phyloP scores from a whole-genome alignment of 2,888 invertebrate species.

The Hirtodrosophila cameraria region DNA sequence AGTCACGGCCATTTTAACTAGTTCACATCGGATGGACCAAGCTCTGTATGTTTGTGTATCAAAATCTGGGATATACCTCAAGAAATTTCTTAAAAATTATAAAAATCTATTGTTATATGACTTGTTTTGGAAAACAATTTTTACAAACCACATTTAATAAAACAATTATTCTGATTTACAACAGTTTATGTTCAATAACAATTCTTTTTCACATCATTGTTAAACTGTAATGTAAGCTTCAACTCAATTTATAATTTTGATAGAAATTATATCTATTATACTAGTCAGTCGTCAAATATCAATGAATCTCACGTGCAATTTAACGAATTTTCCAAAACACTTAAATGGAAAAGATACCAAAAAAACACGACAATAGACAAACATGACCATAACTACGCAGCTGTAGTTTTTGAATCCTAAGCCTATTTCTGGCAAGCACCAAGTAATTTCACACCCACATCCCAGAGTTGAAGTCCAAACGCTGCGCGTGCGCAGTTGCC shows the following conservation, averaged over 20 bases:
- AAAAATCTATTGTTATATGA: no score
- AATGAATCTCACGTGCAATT: conserved; percentile 66
- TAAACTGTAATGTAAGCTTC: not conserved
- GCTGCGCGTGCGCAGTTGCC: conserved; percentile 76
- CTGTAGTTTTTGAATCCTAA: conserved; percentile 19
- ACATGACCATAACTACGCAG: conserved; percentile 51
- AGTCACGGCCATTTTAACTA: no score
- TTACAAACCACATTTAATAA: no score
- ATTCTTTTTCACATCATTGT: no score
- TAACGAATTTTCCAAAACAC: conserved; percentile 72
- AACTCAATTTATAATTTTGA: conserved; percentile 3
- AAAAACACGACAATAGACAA: conserved; percentile 38
- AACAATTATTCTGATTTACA: no score
- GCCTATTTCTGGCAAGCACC: conserved; percentile 42
- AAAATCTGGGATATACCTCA: no score
- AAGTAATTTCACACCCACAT: conserved; percentile 47
- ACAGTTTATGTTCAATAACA: no score
- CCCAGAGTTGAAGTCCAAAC: conserved; percentile 14
- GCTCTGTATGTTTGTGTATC: no score
- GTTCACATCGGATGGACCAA: no score
- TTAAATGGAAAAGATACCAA: conserved; percentile 27
- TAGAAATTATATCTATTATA: conserved; percentile 3
- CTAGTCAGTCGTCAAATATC: conserved; percentile 49
- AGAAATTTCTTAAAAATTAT: no score
- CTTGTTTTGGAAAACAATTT: no score